These are phyloP conservation scores for Neodiprion lecontei DNA, from an alignment of 1,140 invertebrate species.

Conservation along the genomic window DNA sequence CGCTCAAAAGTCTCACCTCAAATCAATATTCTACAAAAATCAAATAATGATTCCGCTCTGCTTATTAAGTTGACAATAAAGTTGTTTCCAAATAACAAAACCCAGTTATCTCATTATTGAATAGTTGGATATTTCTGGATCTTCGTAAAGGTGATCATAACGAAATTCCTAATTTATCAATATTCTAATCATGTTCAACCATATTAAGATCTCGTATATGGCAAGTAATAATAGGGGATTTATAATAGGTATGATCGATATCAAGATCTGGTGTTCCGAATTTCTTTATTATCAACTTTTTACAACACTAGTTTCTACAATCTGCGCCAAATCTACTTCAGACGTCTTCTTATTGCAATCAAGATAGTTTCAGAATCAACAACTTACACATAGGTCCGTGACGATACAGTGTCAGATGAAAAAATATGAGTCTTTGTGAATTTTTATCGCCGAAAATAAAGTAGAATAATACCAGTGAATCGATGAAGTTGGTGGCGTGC, in stretches of 20 bases:
- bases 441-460: neutral
- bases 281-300: neutral
- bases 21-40: neutral
- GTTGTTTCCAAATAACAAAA: neutral
- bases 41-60: neutral
- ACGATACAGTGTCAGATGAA: neutral
- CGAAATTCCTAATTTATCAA: too few species aligned
- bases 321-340: neutral
- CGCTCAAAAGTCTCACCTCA: neutral
- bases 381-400: too few species aligned
- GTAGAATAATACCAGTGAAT: neutral
- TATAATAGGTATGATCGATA: neutral
- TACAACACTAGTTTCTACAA: constrained; percentile 1
- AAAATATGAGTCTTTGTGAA: neutral
- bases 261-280: neutral
- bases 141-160: too few species aligned
- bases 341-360: neutral
- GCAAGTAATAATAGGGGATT: too few species aligned
- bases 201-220: too few species aligned
- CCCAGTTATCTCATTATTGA: neutral
- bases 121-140: neutral
- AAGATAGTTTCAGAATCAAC: neutral
- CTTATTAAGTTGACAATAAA: neutral
- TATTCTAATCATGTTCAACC: too few species aligned
- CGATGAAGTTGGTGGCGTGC: neutral